These are phyloP conservation scores for Agriotes lineatus DNA, from an alignment of 2,888 invertebrate genomes.

Conservation along the genomic window DNA sequence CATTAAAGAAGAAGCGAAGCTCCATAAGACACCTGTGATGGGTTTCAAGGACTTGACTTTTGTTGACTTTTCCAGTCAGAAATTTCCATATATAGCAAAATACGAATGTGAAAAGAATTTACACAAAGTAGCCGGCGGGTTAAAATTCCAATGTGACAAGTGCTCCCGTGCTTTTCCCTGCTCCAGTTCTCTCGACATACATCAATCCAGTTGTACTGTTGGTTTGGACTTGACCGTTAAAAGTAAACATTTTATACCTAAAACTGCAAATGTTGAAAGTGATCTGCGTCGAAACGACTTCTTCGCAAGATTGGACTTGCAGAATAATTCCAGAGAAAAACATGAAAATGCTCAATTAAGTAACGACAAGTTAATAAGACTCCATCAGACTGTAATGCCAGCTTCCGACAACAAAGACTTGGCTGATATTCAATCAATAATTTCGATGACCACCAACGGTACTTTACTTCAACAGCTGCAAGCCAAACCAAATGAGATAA, in stretches of 20 bases:
- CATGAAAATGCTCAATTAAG: conserved; percentile 1
- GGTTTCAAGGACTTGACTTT: conserved; percentile 81
- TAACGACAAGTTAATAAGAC: conserved; percentile 50
- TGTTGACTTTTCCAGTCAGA: conserved; percentile 84
- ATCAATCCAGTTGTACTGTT: conserved; percentile 70
- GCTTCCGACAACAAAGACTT: conserved; percentile 76
- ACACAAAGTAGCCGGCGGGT: conserved; percentile 70
- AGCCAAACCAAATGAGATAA: conserved; percentile 66
- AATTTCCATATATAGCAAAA: conserved; percentile 83
- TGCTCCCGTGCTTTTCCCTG: conserved; percentile 81
- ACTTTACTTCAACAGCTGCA: conserved; percentile 75
- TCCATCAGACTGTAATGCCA: conserved; percentile 49
- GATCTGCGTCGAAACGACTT: conserved; percentile 81
- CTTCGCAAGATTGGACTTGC: conserved; percentile 83
- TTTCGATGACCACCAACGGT: conserved; percentile 80
- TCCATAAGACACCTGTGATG: conserved; percentile 68
- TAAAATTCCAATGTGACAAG: conserved; percentile 78
- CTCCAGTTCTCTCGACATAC: conserved; percentile 76
- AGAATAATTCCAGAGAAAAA: conserved; percentile 73
- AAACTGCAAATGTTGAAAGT: conserved; percentile 66
- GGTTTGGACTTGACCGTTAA: conserved; percentile 60
- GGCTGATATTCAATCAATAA: conserved; percentile 88
- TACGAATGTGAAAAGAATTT: conserved; percentile 78
- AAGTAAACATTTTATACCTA: conserved; percentile 52
- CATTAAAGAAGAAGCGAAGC: conserved; percentile 57